A percentile compares a stretch with the other conserved stretches of the same genome.
These are phyloP conservation scores for Emydocephalus ijimae DNA, from an alignment of 2,113 vertebrate genomes.

Conservation along the genomic window DNA sequence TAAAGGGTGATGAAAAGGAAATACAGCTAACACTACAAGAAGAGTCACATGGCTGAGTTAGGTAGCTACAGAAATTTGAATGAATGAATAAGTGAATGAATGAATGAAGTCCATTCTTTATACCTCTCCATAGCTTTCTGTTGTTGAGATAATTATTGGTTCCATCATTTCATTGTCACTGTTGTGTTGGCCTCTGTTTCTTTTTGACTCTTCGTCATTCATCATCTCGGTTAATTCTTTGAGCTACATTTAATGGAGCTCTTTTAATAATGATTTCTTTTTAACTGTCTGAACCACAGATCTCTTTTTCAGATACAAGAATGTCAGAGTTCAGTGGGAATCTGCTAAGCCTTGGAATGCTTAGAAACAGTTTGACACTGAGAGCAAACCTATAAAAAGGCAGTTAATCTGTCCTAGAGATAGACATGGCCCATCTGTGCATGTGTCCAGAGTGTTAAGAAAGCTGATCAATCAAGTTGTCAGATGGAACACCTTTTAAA, in stretches of 20 bases:
- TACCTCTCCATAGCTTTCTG: background rate
- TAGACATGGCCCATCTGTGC: background rate
- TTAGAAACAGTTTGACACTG: background rate
- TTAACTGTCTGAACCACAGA: slow-evolving; percentile 12
- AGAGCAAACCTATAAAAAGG: slow-evolving; percentile 16
- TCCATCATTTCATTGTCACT: background rate
- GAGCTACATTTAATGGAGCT: background rate
- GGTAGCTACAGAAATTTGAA: background rate
- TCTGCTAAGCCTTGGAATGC: slow-evolving; percentile 10
- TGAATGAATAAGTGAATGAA: background rate
- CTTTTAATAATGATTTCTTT: background rate
- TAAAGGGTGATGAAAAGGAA: background rate
- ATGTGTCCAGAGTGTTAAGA: background rate
- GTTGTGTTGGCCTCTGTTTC: background rate
- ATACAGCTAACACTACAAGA: background rate
- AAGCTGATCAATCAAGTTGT: background rate
- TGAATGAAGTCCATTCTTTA: background rate
- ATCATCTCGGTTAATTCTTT: background rate
- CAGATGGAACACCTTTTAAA: background rate
- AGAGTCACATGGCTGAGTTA: background rate
- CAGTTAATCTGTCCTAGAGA: background rate
- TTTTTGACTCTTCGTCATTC: background rate
- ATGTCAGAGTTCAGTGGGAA: background rate
- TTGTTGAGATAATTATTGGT: background rate
- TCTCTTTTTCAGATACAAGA: background rate